Percentiles rank a stretch among this genome's conserved stretches.
These are phyloP conservation scores for Montipora efflorescens DNA, from an alignment of 64 coral and sea anemone genomes.

Conservation along the genomic window DNA sequence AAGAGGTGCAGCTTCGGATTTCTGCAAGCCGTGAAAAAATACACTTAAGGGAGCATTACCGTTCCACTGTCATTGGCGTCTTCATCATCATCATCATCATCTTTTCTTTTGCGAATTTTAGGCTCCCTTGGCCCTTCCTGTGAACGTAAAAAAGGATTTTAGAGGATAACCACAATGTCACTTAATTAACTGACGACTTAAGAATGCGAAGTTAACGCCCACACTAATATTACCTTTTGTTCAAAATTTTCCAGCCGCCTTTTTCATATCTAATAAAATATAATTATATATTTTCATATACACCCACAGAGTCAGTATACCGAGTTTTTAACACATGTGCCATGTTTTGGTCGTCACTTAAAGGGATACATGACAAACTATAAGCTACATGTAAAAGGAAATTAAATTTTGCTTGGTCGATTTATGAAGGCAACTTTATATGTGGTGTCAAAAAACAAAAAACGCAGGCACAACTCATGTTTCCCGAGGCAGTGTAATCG, in stretches of 20 bases:
- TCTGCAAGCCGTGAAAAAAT: constrained; percentile 3
- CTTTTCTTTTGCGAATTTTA: background rate
- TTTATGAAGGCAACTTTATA: constrained; percentile 1
- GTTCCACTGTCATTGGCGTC: constrained; percentile 9
- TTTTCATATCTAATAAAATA: background rate
- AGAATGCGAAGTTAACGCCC: background rate
- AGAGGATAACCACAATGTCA: background rate
- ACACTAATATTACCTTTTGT: background rate
- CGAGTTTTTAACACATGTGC: background rate
- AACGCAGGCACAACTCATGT: background rate
- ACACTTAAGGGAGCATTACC: background rate
- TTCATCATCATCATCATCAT: background rate
- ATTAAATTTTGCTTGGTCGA: background rate
- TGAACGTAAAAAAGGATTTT: background rate
- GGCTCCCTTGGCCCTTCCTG: constrained; percentile 1
- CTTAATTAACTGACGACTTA: background rate
- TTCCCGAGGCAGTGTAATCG: background rate
- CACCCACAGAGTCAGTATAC: background rate
- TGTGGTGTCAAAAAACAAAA: constrained; percentile 7
- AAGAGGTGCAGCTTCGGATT: background rate
- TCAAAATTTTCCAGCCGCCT: background rate
- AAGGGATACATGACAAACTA: background rate
- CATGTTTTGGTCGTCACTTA: background rate
- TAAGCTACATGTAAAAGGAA: background rate
- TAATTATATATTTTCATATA: constrained; percentile 10